Evolutionary conservation across 2,797 vertebrate genomes (phyloP).

Genomic region (Prunella strophiata): DNA sequence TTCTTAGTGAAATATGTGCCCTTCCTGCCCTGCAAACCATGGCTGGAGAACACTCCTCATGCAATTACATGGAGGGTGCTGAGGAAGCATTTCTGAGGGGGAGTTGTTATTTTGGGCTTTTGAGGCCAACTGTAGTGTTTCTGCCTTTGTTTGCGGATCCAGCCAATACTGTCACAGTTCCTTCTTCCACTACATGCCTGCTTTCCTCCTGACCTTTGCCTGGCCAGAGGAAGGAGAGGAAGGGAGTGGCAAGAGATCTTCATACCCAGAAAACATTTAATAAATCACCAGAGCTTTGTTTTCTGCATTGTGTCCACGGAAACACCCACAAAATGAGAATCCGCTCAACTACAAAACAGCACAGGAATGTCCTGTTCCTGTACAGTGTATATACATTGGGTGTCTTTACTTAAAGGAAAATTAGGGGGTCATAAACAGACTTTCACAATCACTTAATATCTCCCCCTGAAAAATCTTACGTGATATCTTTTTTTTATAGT

Average conservation of each 20-base stretch:
- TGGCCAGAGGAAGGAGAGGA: background rate
- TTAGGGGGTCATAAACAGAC: background rate
- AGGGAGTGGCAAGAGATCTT: background rate
- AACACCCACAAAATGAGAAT: background rate
- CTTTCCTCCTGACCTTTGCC: background rate
- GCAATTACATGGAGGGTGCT: background rate
- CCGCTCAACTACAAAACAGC: background rate
- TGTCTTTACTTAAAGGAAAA: background rate
- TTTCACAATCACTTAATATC: background rate
- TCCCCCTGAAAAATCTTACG: background rate
- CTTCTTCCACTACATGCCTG: background rate
- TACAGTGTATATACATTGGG: background rate
- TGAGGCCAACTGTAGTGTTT: background rate
- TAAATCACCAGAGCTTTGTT: slow-evolving; percentile 33
- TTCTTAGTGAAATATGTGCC: background rate
- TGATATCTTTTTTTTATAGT: background rate
- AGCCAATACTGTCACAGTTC: background rate
- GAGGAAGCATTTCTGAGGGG: background rate
- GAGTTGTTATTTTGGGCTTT: background rate
- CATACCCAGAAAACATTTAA: background rate
- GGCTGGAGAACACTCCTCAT: background rate
- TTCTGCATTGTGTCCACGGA: background rate
- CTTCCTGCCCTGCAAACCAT: background rate
- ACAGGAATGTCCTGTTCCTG: slow-evolving; percentile 19
- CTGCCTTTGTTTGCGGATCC: background rate